Conservation (phyloP, 2,113 vertebrate species). For the Paedocypris sp. region DNA sequence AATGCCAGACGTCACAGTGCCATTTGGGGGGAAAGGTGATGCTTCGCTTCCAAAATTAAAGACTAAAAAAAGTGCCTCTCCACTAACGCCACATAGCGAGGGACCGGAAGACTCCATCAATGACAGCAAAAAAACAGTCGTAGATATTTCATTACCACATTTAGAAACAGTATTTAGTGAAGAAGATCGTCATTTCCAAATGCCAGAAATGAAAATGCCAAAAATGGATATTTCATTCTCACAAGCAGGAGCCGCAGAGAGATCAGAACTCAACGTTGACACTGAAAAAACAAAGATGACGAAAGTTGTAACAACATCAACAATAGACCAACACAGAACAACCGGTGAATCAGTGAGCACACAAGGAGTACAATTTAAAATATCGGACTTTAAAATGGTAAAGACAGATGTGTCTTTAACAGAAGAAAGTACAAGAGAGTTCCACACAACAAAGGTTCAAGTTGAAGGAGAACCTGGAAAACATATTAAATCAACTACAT, state of each 20-base stretch:
- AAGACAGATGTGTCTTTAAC: constrained; percentile 41
- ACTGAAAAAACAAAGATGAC: too few species aligned
- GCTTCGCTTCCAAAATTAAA: too few species aligned
- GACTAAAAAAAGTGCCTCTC: too few species aligned
- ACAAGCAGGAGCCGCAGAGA: constrained; percentile 33
- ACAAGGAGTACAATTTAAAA: constrained; percentile 33
- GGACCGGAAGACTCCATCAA: too few species aligned
- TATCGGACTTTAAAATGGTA: constrained; percentile 40
- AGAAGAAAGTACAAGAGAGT: constrained; percentile 21
- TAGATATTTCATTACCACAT: too few species aligned
- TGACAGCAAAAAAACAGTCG: too few species aligned
- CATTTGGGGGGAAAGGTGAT: too few species aligned
- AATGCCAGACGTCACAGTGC: too few species aligned
- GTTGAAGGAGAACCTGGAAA: constrained; percentile 24
- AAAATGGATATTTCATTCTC: constrained; percentile 35
- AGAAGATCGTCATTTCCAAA: constrained; percentile 39
- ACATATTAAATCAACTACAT: constrained; percentile 36
- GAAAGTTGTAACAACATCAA: too few species aligned
- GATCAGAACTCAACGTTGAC: too few species aligned
- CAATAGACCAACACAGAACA: too few species aligned
- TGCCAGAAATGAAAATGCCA: constrained; percentile 52
- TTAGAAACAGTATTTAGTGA: not conserved
- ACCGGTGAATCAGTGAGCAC: constrained; percentile 6
- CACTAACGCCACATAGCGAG: too few species aligned
- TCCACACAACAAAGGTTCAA: constrained; percentile 8